Base-by-base conservation (phyloP, 2,113 vertebrate genomes). In the Chaenocephalus aceratus region DNA sequence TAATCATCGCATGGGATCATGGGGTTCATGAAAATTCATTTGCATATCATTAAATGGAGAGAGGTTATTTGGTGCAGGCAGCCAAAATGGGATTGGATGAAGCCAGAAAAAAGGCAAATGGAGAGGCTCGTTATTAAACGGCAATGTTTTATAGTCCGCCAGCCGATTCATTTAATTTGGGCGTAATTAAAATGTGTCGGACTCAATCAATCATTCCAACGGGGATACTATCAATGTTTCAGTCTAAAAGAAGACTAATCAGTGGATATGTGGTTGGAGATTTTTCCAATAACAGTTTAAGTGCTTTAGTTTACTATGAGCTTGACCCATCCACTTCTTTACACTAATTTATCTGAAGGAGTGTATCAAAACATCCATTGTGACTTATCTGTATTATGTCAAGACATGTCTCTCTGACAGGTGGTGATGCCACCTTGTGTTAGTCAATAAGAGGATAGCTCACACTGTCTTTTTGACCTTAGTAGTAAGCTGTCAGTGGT, bases 11-110 rank as follows among this genome's bases (percentile, higher is more conserved):
- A 82, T 82, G 86, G 93, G 93, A 94, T 94, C 91, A 92, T 88
- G 90, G 92, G 89, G 92, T 94, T 94, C 93, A 93, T 93, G 92
- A 93, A 93, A 94, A 93, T 93, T 94, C 86, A 94, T 94, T 93
- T 94, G 92, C 93, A 94, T 94, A 92, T 94, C 91, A 94, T 94
- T 94, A 94, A 93, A 93, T 62, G 65, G 89, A 91, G 90, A 93
- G 93, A 93, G 93, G 91, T 93, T 92, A 94, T 92, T 93, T 92
- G 84, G 91, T 86, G 82, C 72, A 68, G 91, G 89, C 88, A 71
- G 87, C 83, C 88, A 86, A 91, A 92, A 93, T 92, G 87, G 90
- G 88, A 93, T 92, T 94, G 91, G 91, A 91, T 92, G 88, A 89
- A 83, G 88, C 74, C 68, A 72, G 51, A 2, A 36, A 78, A 90